These are phyloP conservation scores for Lydus trimaculatus DNA, from an alignment of 2,888 invertebrate species.

Conservation along the genomic window DNA sequence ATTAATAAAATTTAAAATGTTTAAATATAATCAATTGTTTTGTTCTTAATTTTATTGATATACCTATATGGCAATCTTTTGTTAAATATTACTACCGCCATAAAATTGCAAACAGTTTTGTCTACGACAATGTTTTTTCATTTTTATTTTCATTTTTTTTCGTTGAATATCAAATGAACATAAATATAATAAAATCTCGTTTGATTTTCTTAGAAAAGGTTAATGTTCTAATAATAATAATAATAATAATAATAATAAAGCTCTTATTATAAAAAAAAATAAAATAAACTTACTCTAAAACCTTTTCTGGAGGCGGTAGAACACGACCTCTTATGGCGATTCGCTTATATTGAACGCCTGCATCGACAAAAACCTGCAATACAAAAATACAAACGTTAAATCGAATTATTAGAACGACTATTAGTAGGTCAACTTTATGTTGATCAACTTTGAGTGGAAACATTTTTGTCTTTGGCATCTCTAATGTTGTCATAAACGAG, in stretches of 20 bases:
- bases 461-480: too few species aligned
- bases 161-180: slow-evolving; percentile 5
- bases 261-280: not conserved
- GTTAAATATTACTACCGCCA: not conserved
- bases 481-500: not conserved
- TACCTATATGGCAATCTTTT: too few species aligned
- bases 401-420: too few species aligned
- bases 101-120: slow-evolving; percentile 15
- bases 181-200: not conserved
- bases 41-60: not conserved
- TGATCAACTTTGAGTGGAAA: too few species aligned
- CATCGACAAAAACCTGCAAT: slow-evolving; percentile 59
- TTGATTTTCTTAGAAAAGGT: slow-evolving; percentile 10
- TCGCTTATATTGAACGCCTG: slow-evolving; percentile 62
- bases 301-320: slow-evolving; percentile 59
- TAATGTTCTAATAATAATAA: slow-evolving; percentile 8
- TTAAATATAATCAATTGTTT: not conserved
- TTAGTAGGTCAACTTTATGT: too few species aligned
- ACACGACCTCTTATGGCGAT: slow-evolving; percentile 64
- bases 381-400: not conserved
- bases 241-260: not conserved
- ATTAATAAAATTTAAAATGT: not conserved
- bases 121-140: slow-evolving; percentile 27
- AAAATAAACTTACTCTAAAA: slow-evolving; percentile 59
- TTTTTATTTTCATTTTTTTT: slow-evolving; percentile 8